These are phyloP conservation scores for Amphiduros pacificus DNA, from an alignment of 2,888 invertebrate species.

Conservation along the genomic window DNA sequence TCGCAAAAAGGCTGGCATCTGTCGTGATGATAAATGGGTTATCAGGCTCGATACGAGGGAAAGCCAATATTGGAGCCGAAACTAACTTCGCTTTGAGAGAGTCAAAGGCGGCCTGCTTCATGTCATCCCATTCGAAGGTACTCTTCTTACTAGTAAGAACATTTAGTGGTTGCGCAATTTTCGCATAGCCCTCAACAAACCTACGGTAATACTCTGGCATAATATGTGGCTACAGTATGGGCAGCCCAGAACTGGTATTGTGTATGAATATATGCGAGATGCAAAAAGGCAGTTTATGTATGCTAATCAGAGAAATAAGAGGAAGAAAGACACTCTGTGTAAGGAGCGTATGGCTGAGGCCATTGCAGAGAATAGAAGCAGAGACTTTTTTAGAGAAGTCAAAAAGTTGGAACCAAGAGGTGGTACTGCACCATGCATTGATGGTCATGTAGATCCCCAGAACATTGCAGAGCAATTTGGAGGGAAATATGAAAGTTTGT, in stretches of 20 bases:
- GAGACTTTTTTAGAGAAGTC: not conserved
- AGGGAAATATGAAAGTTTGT: not conserved
- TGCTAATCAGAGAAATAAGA: not conserved
- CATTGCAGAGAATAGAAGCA: not conserved
- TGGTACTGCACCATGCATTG: not conserved
- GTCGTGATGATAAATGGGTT: no score
- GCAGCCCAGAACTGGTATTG: not conserved
- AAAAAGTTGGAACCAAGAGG: not conserved
- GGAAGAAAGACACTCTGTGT: not conserved
- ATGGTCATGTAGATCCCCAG: not conserved
- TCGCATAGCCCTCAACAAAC: no score
- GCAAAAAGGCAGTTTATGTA: not conserved
- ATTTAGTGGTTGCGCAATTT: no score
- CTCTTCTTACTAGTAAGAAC: no score
- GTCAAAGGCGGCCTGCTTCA: no score
- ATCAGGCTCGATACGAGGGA: no score
- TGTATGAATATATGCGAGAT: not conserved
- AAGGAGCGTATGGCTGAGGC: not conserved
- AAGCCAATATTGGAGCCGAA: no score
- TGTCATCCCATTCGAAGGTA: no score
- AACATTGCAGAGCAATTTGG: not conserved
- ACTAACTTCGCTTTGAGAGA: no score
- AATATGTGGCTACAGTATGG: not conserved
- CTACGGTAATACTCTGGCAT: slow-evolving; percentile 7
- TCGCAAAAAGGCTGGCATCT: no score